Evolutionary conservation across 2,888 invertebrate genomes (phyloP), one percentile per base, ranked within the genome.

Genomic region (Coleophora deauratella): DNA sequence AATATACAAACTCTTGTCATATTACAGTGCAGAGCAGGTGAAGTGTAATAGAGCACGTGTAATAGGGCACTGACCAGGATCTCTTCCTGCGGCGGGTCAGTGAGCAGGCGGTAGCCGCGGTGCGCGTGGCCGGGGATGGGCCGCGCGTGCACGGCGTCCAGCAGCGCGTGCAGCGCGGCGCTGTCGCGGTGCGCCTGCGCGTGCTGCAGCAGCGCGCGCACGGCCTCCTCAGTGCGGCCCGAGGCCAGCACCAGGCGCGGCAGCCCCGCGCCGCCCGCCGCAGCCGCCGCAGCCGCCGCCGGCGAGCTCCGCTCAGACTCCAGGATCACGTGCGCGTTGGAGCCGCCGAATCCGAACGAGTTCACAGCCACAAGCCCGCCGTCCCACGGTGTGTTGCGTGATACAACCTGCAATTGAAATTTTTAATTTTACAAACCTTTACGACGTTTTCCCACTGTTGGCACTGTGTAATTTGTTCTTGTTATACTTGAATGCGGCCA

Each of bases 331-430:
- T 98, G 97, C n/a, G 95, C 96, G 78, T 97, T 97, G 35, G 97
- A 95, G 41, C 99, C 99, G 47, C 99, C 99, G 80, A 99, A 99
- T 12, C 99, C 99, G 75, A 99, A 99, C 8, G 98, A 98, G 85
- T 99, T 99, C 28, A 99, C 79, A 13, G 93, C 98, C 39, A 95
- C 91, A 44, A 95, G 88, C n/a, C 98, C 98, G 37, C 98, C 98
- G 41, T 92, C 90, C 93, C 95, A 98, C 21, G 91, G 90, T 46
- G 89, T 91, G 61, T 93, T 91, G 69, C 92, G 89, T 50, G 93
- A 89, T 12, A 99, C 95, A 37, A 98, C 96, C 87, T 88, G 62
- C 42, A 42, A 37, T 14, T 10, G 37, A 13, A 15, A 9, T 14
- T n/a, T 28, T 30, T 21, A 21, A 3, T 21, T 21, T 21, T 6